Evolutionary conservation across 2,888 invertebrate species (phyloP).

Genomic region (Troilus luridus): DNA sequence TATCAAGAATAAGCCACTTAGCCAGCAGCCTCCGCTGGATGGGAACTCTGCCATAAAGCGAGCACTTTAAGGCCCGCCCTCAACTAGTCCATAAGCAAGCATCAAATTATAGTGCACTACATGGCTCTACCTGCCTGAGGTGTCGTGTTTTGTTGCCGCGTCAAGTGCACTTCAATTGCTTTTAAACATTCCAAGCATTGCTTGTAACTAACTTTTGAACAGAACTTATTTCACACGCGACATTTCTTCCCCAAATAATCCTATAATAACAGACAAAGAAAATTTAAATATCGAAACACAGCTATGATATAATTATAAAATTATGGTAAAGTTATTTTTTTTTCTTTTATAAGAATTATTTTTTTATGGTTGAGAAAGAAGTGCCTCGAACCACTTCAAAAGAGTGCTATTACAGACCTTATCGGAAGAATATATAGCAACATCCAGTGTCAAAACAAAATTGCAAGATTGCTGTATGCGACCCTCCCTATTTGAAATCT

Average conservation of each 20-base stretch:
- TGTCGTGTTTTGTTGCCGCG: background rate
- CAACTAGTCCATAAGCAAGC: slow-evolving; percentile 9
- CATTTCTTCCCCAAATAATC: background rate
- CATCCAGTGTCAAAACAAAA: no score
- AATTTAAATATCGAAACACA: no score
- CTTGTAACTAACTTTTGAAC: background rate
- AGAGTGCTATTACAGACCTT: no score
- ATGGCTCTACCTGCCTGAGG: background rate
- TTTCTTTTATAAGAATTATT: no score
- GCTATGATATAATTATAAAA: no score
- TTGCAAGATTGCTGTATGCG: no score
- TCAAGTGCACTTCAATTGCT: background rate
- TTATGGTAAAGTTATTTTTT: no score
- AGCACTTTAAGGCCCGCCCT: background rate
- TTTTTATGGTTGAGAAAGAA: no score
- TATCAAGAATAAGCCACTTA: slow-evolving; percentile 35
- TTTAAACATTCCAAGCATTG: background rate
- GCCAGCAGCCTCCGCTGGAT: background rate
- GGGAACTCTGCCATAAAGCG: slow-evolving; percentile 3
- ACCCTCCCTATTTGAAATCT: no score
- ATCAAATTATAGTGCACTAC: slow-evolving; percentile 34
- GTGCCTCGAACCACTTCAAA: no score
- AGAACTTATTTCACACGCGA: background rate
- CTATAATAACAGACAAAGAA: no score
- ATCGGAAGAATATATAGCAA: no score